A percentile compares a stretch with the other conserved stretches of the same genome.
Evolutionary conservation across 2,113 vertebrate species (phyloP).

Genomic region (Kryptolebias marmoratus): DNA sequence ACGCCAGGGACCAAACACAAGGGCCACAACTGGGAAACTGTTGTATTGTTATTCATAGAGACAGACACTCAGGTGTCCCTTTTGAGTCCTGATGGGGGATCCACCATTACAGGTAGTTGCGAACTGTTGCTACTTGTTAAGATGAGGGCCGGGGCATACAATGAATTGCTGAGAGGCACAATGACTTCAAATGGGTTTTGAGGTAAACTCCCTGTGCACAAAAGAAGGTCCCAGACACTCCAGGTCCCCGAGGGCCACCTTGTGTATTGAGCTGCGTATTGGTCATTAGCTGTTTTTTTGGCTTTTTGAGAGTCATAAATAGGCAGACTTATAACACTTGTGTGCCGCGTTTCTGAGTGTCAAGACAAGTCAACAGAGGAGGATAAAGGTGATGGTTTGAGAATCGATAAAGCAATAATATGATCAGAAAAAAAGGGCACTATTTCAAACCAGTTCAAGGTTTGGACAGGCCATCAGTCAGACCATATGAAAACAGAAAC

Average conservation of each 20-base stretch:
- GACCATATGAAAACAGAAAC: neutral
- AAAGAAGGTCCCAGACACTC: conserved; percentile 48
- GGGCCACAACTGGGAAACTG: conserved; percentile 71
- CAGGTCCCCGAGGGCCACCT: conserved; percentile 55
- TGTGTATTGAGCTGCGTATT: conserved; percentile 81
- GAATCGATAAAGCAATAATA: conserved; percentile 40
- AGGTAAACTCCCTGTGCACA: conserved; percentile 78
- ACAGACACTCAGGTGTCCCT: conserved; percentile 74
- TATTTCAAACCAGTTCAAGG: too few species aligned
- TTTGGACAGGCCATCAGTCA: neutral
- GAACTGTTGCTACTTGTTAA: conserved; percentile 80
- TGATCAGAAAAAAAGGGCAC: neutral
- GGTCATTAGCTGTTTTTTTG: conserved; percentile 71
- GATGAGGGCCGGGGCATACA: conserved; percentile 77
- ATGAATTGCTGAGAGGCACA: conserved; percentile 74
- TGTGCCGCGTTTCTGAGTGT: conserved; percentile 64
- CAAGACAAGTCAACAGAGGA: conserved; percentile 50
- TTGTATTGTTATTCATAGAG: conserved; percentile 80
- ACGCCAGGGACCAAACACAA: conserved; percentile 63
- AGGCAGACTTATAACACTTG: conserved; percentile 69
- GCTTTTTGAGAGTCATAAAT: conserved; percentile 65
- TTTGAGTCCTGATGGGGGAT: conserved; percentile 69
- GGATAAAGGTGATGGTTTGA: conserved; percentile 35
- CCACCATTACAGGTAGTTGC: conserved; percentile 83
- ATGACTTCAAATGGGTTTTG: conserved; percentile 85